phyloP scores from a whole-genome alignment of 2,113 vertebrate species.

The Glaucomys volans region DNA sequence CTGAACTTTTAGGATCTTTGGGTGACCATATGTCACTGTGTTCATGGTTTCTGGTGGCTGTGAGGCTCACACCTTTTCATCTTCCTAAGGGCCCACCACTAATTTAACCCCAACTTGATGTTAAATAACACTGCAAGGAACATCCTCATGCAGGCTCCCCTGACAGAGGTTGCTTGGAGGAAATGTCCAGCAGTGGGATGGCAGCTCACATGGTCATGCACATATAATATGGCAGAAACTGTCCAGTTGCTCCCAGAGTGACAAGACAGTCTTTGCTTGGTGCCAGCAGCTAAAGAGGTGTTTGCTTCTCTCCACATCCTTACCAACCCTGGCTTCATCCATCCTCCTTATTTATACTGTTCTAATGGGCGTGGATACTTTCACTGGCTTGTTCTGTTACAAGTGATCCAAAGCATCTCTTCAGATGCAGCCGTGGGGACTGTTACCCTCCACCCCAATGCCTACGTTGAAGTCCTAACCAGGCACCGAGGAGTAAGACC shows the following conservation, averaged over 20 bases:
- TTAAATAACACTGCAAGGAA: neutral
- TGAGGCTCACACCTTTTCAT: neutral
- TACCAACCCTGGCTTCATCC: neutral
- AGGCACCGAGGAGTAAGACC: neutral
- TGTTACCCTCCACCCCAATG: neutral
- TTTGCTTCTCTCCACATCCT: too few species aligned
- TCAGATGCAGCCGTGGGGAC: neutral
- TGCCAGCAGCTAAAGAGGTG: neutral
- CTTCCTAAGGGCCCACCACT: neutral
- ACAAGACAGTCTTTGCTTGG: fast-evolving
- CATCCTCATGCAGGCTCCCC: neutral
- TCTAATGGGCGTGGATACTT: neutral
- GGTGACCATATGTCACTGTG: neutral
- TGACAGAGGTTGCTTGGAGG: too few species aligned
- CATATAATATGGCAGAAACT: neutral
- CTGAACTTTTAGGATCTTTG: neutral
- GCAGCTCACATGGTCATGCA: neutral
- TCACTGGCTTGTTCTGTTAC: neutral
- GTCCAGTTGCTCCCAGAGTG: neutral
- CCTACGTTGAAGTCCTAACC: neutral
- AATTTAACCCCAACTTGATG: neutral
- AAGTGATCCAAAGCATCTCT: neutral
- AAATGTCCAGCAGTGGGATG: fast-evolving
- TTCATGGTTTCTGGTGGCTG: neutral
- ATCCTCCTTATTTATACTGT: too few species aligned